Conservation (phyloP, 2,888 invertebrate species). For the Stictocephala bisonia region DNA sequence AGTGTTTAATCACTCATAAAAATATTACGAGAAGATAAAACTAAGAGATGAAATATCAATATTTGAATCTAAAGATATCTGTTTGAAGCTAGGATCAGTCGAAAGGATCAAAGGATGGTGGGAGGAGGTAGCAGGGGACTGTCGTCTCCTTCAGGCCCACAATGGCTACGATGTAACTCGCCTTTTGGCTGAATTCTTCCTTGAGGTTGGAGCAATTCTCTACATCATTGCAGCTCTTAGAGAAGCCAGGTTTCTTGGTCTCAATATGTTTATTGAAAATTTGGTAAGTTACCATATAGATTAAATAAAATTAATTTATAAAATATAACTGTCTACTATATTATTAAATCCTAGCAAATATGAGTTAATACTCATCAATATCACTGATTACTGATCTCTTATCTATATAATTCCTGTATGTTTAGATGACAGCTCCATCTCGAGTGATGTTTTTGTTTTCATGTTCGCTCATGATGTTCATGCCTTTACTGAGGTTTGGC, state of each 20-base stretch:
- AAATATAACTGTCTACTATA: neutral
- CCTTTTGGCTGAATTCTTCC: conserved; percentile 79
- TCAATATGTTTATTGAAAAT: conserved; percentile 95
- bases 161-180: conserved; percentile 74
- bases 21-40: too few relatives aligned
- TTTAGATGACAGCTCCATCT: conserved; percentile 86
- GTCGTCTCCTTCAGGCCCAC: conserved; percentile 75
- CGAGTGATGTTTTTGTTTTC: conserved; percentile 96
- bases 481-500: conserved; percentile 85
- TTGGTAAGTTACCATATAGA: conserved; percentile 72
- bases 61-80: too few relatives aligned
- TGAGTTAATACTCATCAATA: neutral
- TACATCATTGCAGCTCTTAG: conserved; percentile 87
- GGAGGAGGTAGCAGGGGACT: conserved; percentile 77
- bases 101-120: conserved; percentile 71
- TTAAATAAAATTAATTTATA: neutral
- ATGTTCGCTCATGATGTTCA: conserved; percentile 86
- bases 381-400: neutral
- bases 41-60: too few relatives aligned
- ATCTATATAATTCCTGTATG: too few relatives aligned
- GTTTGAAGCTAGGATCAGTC: neutral
- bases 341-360: neutral
- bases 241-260: conserved; percentile 91
- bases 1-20: too few relatives aligned
- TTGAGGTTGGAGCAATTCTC: conserved; percentile 84